Evolutionary conservation across 2,113 vertebrate species (phyloP), one percentile per base, ranked within the genome.

Genomic region (Geococcyx californianus): DNA sequence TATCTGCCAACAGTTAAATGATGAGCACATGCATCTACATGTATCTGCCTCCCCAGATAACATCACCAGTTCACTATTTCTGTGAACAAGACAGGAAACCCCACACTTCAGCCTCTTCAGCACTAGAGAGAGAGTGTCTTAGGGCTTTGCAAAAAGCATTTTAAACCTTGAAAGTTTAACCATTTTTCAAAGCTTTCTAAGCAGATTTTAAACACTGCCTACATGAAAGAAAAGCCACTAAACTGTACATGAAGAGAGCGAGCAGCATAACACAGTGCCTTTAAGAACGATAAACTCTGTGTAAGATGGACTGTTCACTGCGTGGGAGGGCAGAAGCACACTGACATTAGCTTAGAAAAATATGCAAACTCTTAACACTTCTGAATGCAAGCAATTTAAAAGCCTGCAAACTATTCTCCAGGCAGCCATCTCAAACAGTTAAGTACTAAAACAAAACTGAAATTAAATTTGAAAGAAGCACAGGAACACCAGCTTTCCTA

Each of bases 311-410:
- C 84, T 38, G 38, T n/a, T 78, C 63, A 14, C 63, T 11, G n/a
- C 20, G 93, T 95, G 90, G 91, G 92, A 96, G 81, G 74, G 86
- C 70, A 85, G 44, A 89, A 92, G 89, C 67, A 77, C 7, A 76
- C 87, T 80, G 82, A 83, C 87, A 80, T 88, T 67, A 92, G 74
- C 92, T 90, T 59, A 96, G 75, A 83, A 95, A 95, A 96, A 94
- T 90, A 95, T 45, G 85, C 74, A 81, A 93, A 95, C 88, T 84
- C 81, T 92, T 95, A 78, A 77, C 66, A 62, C 87, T 91, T 87
- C 72, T 75, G 83, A 95, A 90, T 51, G 52, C 44, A 81, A 89
- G 68, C 86, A 78, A 80, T 90, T 78, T 86, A 77, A 93, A 95
- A 96, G 77, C 59, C 70, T 33, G 3, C 63, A 85, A 92, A 87